Evolutionary conservation across 2,797 vertebrate genomes (phyloP), one percentile per base, ranked within the genome.

Genomic region (Diceros bicornis): DNA sequence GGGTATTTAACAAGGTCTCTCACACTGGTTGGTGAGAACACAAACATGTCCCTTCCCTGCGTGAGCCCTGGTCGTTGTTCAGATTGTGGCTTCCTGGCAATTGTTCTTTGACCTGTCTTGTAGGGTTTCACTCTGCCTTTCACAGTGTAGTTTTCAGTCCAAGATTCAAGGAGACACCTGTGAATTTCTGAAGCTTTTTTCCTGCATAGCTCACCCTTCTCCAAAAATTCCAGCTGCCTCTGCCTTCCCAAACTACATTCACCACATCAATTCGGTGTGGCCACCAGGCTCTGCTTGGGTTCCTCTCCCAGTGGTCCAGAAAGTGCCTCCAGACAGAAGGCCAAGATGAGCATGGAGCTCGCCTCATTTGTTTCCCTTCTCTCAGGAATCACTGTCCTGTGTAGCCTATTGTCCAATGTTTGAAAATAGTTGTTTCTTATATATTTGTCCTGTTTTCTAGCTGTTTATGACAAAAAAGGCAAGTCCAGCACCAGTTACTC

Each of bases 341-440:
- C 68, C 21, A 2, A 17, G 12, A 7, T 4, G 18, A 7, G 0
- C 27, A 12, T 6, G 29, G 50, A 27, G 3, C 32, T 16, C 23
- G 13, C 18, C 27, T 52, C 8, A 23, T 32, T 27, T 4, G 7
- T 52, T 32, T n/a, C 59, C 32, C 32, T 32, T 21, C 32, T 27
- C 41, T 50, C 21, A 7, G 34, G 79, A 62, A 1, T 18, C 47
- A 17, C 47, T 37, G 32, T 13, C 61, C 8, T 47, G 69, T 1
- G 10, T 34, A 2, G 16, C 78, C 25, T 32, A 1, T 18, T 41
- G 17, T 47, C 61, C 32, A 20, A 17, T 6, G 4, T 47, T 4
- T 25, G 6, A 47, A 23, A 57, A 74, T 23, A n/a, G 6, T 6
- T 21, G 3, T 81, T 57, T 66, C 69, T 14, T 8, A 10, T 57